phyloP scores from a whole-genome alignment of 35 echinoderm and acorn worm species.

The Lytechinus pictus region DNA sequence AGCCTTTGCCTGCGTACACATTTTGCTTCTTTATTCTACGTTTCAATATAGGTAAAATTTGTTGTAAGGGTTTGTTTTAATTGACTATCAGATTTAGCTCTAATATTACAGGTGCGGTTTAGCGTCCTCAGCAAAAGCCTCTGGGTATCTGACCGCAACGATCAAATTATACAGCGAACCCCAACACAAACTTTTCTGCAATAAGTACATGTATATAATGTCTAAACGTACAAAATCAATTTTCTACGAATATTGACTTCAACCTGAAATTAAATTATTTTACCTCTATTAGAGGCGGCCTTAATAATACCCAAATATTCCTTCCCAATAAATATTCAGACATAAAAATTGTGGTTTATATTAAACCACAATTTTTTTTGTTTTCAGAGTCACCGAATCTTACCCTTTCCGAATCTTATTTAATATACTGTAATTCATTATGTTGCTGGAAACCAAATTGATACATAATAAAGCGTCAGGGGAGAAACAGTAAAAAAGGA shows the following conservation, averaged over 20 bases:
- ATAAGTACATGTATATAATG: neutral
- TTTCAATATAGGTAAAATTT: too few relatives aligned
- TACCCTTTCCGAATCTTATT: neutral
- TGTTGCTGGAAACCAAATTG: neutral
- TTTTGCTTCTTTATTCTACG: too few relatives aligned
- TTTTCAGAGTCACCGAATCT: neutral
- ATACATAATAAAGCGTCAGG: neutral
- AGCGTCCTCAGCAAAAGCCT: neutral
- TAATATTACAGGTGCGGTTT: neutral
- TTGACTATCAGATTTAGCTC: neutral
- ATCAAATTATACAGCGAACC: neutral
- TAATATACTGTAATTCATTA: neutral
- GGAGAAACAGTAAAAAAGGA: neutral
- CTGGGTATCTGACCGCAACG: neutral
- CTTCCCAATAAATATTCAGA: neutral
- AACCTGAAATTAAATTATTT: neutral
- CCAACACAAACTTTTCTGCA: neutral
- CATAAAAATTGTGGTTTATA: neutral
- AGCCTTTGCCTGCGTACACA: neutral
- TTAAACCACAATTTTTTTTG: neutral
- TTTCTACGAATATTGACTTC: neutral
- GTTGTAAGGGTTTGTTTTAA: neutral
- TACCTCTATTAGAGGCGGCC: neutral
- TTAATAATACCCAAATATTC: neutral
- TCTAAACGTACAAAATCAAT: neutral